Percentiles rank a stretch among this genome's conserved stretches.
phyloP scores from a whole-genome alignment of 2,888 invertebrate genomes.

The Pandemis cinnamomeana region DNA sequence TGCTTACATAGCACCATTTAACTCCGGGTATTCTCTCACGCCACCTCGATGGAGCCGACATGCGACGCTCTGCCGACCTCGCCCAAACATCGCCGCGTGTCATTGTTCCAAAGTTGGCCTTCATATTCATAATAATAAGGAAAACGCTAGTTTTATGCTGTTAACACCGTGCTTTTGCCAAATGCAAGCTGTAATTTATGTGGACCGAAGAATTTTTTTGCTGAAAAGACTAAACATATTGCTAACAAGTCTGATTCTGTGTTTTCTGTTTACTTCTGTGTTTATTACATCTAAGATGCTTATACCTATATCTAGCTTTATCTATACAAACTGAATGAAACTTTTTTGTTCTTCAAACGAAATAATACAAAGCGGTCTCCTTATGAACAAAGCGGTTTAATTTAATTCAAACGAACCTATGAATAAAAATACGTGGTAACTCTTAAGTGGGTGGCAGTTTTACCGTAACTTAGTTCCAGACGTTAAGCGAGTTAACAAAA shows the following conservation, averaged over 20 bases:
- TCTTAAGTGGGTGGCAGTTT: constrained; percentile 64
- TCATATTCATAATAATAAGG: background rate
- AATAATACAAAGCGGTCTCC: constrained; percentile 23
- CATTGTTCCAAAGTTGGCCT: constrained; percentile 8
- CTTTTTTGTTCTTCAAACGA: constrained; percentile 18
- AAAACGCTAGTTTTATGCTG: background rate
- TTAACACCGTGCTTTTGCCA: background rate
- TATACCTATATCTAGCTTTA: background rate
- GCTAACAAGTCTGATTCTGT: background rate
- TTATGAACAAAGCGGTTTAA: constrained; percentile 19
- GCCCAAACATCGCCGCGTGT: constrained; percentile 23
- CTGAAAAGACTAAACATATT: background rate
- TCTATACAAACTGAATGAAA: background rate
- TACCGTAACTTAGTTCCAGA: constrained; percentile 69
- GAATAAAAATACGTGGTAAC: constrained; percentile 67
- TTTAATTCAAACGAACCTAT: constrained; percentile 39
- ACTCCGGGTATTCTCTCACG: constrained; percentile 49
- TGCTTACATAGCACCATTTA: constrained; percentile 63
- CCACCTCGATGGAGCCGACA: constrained; percentile 32
- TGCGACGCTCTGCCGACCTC: constrained; percentile 21
- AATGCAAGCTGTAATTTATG: background rate
- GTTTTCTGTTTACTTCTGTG: background rate
- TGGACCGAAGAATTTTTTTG: background rate
- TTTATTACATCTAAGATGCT: background rate
- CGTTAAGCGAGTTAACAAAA: constrained; percentile 73